A percentile compares a stretch with the other conserved stretches of the same genome.
These are phyloP conservation scores for Pheosia gnoma DNA, from an alignment of 2,888 invertebrate species.

Conservation along the genomic window DNA sequence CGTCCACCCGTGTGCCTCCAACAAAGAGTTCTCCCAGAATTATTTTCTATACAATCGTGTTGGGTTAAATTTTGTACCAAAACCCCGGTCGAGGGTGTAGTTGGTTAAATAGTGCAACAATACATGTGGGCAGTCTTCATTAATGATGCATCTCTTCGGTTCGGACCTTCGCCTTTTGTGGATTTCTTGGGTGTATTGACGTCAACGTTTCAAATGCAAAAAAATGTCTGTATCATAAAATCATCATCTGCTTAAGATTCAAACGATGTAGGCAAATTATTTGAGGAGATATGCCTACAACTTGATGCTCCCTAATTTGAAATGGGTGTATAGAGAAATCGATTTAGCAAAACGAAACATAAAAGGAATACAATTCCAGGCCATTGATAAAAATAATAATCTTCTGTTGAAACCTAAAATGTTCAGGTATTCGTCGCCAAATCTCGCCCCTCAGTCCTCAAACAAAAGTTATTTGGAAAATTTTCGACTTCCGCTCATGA, in stretches of 20 bases:
- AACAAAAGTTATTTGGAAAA: slow-evolving; percentile 51
- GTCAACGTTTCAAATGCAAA: background rate
- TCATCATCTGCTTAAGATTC: too few relatives aligned
- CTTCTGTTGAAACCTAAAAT: background rate
- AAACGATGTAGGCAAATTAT: too few relatives aligned
- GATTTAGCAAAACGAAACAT: too few relatives aligned
- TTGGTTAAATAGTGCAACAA: slow-evolving; percentile 80
- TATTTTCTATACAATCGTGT: slow-evolving; percentile 74
- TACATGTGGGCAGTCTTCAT: slow-evolving; percentile 71
- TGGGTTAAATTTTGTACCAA: slow-evolving; percentile 65
- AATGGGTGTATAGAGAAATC: too few relatives aligned
- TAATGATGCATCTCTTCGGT: slow-evolving; percentile 72
- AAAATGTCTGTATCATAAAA: too few relatives aligned
- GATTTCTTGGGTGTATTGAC: slow-evolving; percentile 33
- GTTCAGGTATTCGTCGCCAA: background rate
- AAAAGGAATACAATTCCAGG: too few relatives aligned
- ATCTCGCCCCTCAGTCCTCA: background rate
- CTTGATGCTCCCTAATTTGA: too few relatives aligned
- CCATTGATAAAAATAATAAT: too few relatives aligned
- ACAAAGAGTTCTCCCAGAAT: slow-evolving; percentile 67
- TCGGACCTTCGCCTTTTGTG: slow-evolving; percentile 71
- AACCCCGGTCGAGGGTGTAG: slow-evolving; percentile 56
- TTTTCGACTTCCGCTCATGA: slow-evolving; percentile 52
- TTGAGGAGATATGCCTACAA: too few relatives aligned
- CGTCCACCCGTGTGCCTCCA: slow-evolving; percentile 47